Percentiles rank a stretch among this genome's conserved stretches.
phyloP scores from a whole-genome alignment of 2,113 vertebrate species.

The Saiga tatarica region DNA sequence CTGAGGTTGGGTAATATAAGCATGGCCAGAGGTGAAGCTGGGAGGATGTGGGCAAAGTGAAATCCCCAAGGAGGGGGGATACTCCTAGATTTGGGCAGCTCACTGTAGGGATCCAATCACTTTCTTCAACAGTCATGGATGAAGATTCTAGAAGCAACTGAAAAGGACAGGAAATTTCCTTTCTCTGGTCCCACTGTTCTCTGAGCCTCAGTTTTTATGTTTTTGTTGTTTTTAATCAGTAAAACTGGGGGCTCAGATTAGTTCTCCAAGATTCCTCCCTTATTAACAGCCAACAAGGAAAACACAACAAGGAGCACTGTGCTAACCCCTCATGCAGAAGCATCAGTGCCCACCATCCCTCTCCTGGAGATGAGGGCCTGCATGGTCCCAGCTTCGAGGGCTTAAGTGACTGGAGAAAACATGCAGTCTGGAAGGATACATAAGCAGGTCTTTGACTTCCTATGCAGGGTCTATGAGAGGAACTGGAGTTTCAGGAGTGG shows the following conservation, averaged over 20 bases:
- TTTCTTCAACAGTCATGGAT: neutral
- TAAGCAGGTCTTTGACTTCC: neutral
- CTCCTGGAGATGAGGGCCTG: neutral
- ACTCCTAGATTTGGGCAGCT: neutral
- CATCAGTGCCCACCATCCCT: neutral
- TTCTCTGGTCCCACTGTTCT: neutral
- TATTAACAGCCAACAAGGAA: neutral
- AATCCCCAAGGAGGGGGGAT: neutral
- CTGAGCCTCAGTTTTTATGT: neutral
- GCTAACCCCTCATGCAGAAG: neutral
- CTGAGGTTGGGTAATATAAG: neutral
- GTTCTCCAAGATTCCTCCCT: constrained; percentile 1
- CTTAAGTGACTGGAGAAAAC: neutral
- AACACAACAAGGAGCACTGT: neutral
- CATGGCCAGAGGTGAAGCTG: neutral
- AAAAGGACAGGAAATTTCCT: neutral
- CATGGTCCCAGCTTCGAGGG: neutral
- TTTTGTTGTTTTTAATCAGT: neutral
- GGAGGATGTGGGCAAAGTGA: neutral
- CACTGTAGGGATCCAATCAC: neutral
- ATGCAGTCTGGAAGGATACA: neutral
- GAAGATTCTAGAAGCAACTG: neutral
- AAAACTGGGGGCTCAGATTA: neutral
- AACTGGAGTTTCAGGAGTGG: neutral
- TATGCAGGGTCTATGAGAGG: fast-evolving